A percentile compares a stretch with the other conserved stretches of the same genome.
phyloP scores from a whole-genome alignment of 2,113 vertebrate genomes.

The Lampris incognitus region DNA sequence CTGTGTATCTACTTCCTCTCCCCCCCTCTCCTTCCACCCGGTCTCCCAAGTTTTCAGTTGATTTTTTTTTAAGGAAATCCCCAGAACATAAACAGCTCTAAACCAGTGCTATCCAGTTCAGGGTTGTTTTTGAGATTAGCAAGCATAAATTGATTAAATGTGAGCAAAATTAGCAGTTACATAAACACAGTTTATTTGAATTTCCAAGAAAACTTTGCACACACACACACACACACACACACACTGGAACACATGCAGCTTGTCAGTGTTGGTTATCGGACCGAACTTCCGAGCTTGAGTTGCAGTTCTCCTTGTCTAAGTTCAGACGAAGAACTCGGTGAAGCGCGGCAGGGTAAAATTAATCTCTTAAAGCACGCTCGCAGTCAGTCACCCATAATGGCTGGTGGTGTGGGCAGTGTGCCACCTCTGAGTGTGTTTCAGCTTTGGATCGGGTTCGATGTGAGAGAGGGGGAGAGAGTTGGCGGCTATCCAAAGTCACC shows the following conservation, averaged over 20 bases:
- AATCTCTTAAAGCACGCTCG: background rate
- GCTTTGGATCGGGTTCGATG: background rate
- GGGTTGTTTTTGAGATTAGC: slow-evolving; percentile 16
- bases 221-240: background rate
- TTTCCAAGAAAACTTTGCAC: slow-evolving; percentile 10
- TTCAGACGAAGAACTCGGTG: background rate
- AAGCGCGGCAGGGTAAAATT: background rate
- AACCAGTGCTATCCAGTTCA: slow-evolving; percentile 5
- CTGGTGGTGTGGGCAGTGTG: background rate
- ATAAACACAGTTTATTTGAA: slow-evolving; percentile 11
- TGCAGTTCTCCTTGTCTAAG: background rate
- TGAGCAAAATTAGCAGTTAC: background rate
- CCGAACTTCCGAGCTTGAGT: too few species aligned
- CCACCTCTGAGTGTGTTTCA: background rate
- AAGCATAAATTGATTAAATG: background rate
- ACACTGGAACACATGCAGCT: too few species aligned
- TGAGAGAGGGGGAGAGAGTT: background rate
- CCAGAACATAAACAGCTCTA: background rate
- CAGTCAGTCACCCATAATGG: background rate
- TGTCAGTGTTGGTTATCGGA: too few species aligned
- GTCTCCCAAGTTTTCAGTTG: background rate
- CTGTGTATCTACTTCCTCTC: too few species aligned
- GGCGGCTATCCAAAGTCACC: background rate
- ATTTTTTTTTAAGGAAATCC: background rate
- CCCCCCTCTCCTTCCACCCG: too few species aligned